Base-by-base conservation (phyloP, 2,797 vertebrate genomes). In the Miopithecus talapoin region DNA sequence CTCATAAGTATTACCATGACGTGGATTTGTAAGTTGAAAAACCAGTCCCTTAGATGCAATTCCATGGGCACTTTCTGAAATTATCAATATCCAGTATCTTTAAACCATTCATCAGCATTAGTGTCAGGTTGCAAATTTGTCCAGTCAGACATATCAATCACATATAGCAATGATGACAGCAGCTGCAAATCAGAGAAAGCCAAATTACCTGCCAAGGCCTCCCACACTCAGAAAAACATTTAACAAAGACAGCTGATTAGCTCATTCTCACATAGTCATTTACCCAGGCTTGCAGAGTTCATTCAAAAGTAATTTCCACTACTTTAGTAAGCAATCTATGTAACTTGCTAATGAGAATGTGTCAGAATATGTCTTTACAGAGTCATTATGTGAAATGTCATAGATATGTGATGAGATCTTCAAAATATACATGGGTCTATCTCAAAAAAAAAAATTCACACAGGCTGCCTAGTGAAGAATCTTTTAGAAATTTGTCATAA, bases 191-290 rank as follows among this genome's bases (percentile, higher is more conserved):
- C 95, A 97, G 95, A 96, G 85, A 59, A 98, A 98, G 97, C 88
- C 97, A 79, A 91, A 96, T 98, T 97, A 97, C 97, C 97, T 98
- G 96, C 95, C 97, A 98, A 97, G 97, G 89, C 92, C 93, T 98
- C 98, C 96, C 75, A 98, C 80, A 94, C 95, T 98, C 85, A 96
- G 89, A 97, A 97, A 98, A 98, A 97, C 93, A 98, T 97, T 98
- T 97, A 98, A 98, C 95, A 98, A 98, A 98, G 96, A 97, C 92
- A 98, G 97, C 70, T 98, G 96, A 99, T 98, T 98, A 98, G 98
- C 97, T 98, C 92, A 88, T 97, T 98, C 97, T 97, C 97, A 96
- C 91, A 84, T 3, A 97, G 88, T 79, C 95, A 96, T 97, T 98
- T 98, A 95, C 97, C 96, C 89, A 97, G 28, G 39, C 84, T 30